phyloP scores from a whole-genome alignment of 2,888 invertebrate genomes.

The Formica aserva region DNA sequence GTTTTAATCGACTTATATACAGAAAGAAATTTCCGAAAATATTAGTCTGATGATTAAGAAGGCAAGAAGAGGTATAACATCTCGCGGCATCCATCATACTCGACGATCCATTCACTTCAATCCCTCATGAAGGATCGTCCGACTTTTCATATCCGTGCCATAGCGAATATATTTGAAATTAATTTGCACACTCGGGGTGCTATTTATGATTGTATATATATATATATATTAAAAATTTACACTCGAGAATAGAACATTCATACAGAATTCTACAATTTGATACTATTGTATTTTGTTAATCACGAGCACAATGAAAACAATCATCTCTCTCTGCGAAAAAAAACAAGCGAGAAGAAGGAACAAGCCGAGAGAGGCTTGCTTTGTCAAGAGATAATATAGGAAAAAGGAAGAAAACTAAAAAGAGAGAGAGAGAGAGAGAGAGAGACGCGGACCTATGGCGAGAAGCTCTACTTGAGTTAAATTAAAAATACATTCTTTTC shows the following conservation, averaged over 20 bases:
- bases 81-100: slow-evolving; percentile 76
- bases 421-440: background rate
- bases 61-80: slow-evolving; percentile 69
- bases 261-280: background rate
- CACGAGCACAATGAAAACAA: slow-evolving; percentile 1
- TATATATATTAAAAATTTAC: background rate
- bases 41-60: slow-evolving; percentile 66
- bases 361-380: slow-evolving; percentile 44
- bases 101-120: slow-evolving; percentile 53
- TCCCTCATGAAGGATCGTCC: slow-evolving; percentile 49
- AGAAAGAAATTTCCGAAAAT: slow-evolving; percentile 15
- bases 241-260: background rate
- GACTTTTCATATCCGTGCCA: slow-evolving; percentile 32
- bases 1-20: slow-evolving; percentile 3
- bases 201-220: slow-evolving; percentile 5
- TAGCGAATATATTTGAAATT: slow-evolving; percentile 14
- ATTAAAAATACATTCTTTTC: slow-evolving; percentile 66
- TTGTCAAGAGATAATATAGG: slow-evolving; percentile 54
- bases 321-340: slow-evolving; percentile 31
- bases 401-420: slow-evolving; percentile 25
- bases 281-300: slow-evolving; percentile 41
- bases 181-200: background rate
- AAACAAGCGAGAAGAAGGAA: slow-evolving; percentile 47
- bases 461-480: slow-evolving; percentile 55
- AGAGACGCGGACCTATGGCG: background rate